Evolutionary conservation across 1,140 invertebrate species (phyloP), one percentile per base, ranked within the genome.

Genomic region (Trigoniulus corallinus): DNA sequence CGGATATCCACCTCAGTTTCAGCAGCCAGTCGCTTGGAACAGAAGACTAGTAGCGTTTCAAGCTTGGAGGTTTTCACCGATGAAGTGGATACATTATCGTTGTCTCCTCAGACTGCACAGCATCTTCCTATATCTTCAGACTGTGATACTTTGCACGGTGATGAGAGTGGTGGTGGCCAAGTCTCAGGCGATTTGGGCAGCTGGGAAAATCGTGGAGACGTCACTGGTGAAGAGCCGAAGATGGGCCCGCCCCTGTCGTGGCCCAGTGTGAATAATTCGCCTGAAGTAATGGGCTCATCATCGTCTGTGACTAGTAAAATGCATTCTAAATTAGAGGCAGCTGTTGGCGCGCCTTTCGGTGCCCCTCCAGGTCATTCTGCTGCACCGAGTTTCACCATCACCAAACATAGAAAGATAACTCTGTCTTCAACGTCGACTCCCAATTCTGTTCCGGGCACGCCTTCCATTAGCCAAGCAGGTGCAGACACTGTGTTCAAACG

Each of bases 401-500:
- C 66, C 21, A 64, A 61, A 41, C 68, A 71, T 53, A 60, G 64
- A 49, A 73, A 70, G 55, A 71, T 68, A n/a, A 34, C 7, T 34
- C 15, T 34, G 15, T 34, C 29, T 34, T 7, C 29, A 34, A 34
- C 29, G 29, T 34, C 29, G 29, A 7, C 29, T 34, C 15, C 29
- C 7, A 7, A 7, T 7, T 34, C 29, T 7, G 15, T 15, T 7
- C 29, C 29, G 29, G 29, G 7, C 15, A 34, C 29, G 7, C 29
- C 29, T 7, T 7, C 29, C 29, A 34, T n/a, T n/a, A n/a, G n/a
- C n/a, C n/a, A n/a, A n/a, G n/a, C n/a, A n/a, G n/a, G n/a, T n/a
- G n/a, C n/a, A n/a, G n/a, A n/a, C n/a, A n/a, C n/a, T n/a, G n/a
- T n/a, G n/a, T n/a, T n/a, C n/a, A n/a, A n/a, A n/a, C n/a, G n/a